Evolutionary conservation across 2,888 invertebrate species (phyloP).

Genomic region (Sesia bembeciformis): DNA sequence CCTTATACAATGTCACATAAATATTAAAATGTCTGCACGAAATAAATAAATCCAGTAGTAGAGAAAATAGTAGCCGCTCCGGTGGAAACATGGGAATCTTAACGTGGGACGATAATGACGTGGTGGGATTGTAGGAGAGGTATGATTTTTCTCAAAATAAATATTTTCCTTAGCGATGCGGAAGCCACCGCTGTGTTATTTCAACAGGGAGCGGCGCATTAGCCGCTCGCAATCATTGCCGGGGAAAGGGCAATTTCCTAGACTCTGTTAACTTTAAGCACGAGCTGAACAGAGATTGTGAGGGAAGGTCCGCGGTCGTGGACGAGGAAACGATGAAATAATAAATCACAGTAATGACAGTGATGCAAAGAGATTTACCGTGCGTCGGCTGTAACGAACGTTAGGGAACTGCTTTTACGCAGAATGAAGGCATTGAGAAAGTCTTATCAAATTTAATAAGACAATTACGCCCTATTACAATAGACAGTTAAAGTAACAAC

Average conservation of each 20-base stretch:
- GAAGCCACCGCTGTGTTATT: conserved; percentile 59
- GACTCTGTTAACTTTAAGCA: conserved; percentile 51
- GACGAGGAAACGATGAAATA: conserved; percentile 49
- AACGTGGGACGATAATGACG: conserved; percentile 37
- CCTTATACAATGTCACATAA: no score
- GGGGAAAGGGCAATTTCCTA: conserved; percentile 61
- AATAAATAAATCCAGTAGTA: neutral
- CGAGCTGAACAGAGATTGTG: conserved; percentile 48
- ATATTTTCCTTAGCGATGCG: conserved; percentile 55
- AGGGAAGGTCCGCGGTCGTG: conserved; percentile 40
- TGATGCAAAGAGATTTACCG: conserved; percentile 26
- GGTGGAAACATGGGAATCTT: neutral
- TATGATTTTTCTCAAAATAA: conserved; percentile 63
- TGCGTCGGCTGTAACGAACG: conserved; percentile 4
- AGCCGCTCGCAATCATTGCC: conserved; percentile 54
- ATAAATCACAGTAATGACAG: conserved; percentile 56
- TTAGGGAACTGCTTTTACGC: conserved; percentile 5
- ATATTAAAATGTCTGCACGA: neutral
- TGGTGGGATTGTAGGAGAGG: conserved; percentile 22
- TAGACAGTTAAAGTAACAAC: no score
- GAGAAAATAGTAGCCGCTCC: neutral
- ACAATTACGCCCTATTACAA: no score
- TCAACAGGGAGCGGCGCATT: conserved; percentile 47
- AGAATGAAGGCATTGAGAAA: neutral
- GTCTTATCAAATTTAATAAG: no score